Evolutionary conservation across 1,140 invertebrate genomes (phyloP), one percentile per base, ranked within the genome.

Genomic region (Sycophila sp.): DNA sequence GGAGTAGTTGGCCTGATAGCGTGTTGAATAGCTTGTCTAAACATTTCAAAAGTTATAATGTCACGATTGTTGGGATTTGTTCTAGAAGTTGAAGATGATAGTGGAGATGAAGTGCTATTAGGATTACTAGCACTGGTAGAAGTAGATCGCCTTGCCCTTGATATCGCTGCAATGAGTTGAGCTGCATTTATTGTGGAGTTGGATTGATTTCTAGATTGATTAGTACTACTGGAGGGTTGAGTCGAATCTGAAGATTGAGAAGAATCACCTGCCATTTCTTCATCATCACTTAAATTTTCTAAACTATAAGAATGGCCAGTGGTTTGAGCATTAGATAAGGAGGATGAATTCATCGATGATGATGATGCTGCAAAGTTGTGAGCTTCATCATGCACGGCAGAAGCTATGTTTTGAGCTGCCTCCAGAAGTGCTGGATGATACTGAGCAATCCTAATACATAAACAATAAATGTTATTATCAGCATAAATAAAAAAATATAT

Each of bases 41-140:
- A 88, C 88, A 90, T 89, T 75, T 90, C 89, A 1, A 83, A 80
- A 0, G 89, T 89, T 42, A 89, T 89, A 4, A 88, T 75, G 19
- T 81, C 81, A 40, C 40, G 22, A 19, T 28, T 64, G 6, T 49
- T 59, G 40, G 73, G 73, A 58, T 68, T 78, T 22, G 58, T 53
- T 17, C 72, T 24, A 22, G 80, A 78, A 26, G 76, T 76, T 1
- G 83, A 77, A 2, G 80, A 82, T 0, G 78, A 74, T 13, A 42
- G 11, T 10, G 73, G 58, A 4, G 77, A 73, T 7, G 78, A 72
- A 28, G 66, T 69, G 30, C 8, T 38, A 7, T 5, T 13, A 0
- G 19, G 34, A 28, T 26, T 63, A 7, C 15, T 19, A 24, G 73
- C 53, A 7, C 68, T 59, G 59, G 75, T 72, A 59, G 49, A 40